Percentiles rank a stretch among this genome's conserved stretches.
Evolutionary conservation across 2,797 vertebrate species (phyloP).

Genomic region (Lagocephalus sceleratus): DNA sequence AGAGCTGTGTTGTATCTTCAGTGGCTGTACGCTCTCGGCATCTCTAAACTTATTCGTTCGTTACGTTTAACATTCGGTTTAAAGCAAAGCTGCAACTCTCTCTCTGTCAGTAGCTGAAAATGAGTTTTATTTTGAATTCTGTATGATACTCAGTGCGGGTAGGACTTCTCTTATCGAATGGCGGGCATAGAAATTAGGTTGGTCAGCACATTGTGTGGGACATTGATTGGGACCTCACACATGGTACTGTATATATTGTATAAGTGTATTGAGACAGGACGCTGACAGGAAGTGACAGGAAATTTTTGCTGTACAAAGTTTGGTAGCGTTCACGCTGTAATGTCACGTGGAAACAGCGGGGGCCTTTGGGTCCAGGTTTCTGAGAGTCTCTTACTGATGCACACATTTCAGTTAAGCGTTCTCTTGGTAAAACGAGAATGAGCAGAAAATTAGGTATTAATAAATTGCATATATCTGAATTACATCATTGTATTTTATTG

Average conservation of each 20-base stretch:
- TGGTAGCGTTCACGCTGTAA: slow-evolving; percentile 39
- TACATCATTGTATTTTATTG: slow-evolving; percentile 80
- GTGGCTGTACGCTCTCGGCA: slow-evolving; percentile 64
- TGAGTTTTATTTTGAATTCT: slow-evolving; percentile 52
- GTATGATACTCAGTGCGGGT: slow-evolving; percentile 73
- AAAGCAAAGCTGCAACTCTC: slow-evolving; percentile 36
- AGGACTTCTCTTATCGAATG: slow-evolving; percentile 74
- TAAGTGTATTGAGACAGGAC: slow-evolving; percentile 86
- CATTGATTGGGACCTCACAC: slow-evolving; percentile 54
- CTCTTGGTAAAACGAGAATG: slow-evolving; percentile 79
- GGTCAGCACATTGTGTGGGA: slow-evolving; percentile 43
- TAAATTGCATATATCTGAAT: slow-evolving; percentile 74
- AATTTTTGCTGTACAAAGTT: slow-evolving; percentile 31
- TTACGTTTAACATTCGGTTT: slow-evolving; percentile 48
- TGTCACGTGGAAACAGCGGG: slow-evolving; percentile 29
- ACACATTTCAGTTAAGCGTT: slow-evolving; percentile 83
- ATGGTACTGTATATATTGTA: slow-evolving; percentile 96
- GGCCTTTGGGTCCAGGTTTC: slow-evolving; percentile 45
- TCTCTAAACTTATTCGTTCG: slow-evolving; percentile 41
- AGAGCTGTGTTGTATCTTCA: slow-evolving; percentile 44
- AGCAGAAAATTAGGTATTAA: slow-evolving; percentile 75
- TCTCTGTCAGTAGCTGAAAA: slow-evolving; percentile 43
- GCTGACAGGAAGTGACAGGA: slow-evolving; percentile 21
- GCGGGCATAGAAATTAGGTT: slow-evolving; percentile 35
- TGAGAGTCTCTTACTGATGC: slow-evolving; percentile 84